phyloP scores from a whole-genome alignment of 2,888 invertebrate genomes.

The Hemaris fuciformis region DNA sequence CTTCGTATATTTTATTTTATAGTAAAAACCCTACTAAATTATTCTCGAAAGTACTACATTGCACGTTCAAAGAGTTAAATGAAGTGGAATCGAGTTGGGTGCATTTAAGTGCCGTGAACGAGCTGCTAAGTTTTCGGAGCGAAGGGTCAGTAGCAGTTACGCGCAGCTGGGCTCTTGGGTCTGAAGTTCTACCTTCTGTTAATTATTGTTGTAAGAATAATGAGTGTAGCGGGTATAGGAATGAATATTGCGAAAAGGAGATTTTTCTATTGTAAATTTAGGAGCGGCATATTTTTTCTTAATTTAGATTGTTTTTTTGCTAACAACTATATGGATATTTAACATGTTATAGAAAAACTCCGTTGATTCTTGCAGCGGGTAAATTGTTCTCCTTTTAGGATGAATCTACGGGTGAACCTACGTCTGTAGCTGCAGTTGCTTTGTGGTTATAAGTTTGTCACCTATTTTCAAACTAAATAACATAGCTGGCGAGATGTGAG shows the following conservation, averaged over 20 bases:
- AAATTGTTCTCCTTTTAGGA: too few relatives aligned
- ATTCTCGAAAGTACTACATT: neutral
- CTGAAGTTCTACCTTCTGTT: neutral
- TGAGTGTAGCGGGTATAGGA: neutral
- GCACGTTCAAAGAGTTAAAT: neutral
- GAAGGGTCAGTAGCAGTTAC: neutral
- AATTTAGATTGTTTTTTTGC: too few relatives aligned
- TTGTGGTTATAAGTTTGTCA: too few relatives aligned
- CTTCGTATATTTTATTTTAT: neutral
- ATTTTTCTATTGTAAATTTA: too few relatives aligned
- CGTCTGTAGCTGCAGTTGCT: too few relatives aligned
- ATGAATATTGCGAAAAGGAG: neutral
- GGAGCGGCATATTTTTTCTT: too few relatives aligned
- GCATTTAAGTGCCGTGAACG: neutral
- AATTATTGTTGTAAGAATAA: neutral
- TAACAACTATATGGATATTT: too few relatives aligned
- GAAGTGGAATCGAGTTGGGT: neutral
- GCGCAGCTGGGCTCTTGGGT: neutral
- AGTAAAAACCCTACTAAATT: neutral
- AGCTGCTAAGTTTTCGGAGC: neutral
- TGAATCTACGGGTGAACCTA: too few relatives aligned
- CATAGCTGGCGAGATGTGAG: too few relatives aligned
- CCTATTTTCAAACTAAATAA: too few relatives aligned
- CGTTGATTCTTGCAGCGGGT: too few relatives aligned
- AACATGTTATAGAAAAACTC: too few relatives aligned